Conservation (phyloP, 1,140 invertebrate genomes). For the Platyscapa corneri region DNA sequence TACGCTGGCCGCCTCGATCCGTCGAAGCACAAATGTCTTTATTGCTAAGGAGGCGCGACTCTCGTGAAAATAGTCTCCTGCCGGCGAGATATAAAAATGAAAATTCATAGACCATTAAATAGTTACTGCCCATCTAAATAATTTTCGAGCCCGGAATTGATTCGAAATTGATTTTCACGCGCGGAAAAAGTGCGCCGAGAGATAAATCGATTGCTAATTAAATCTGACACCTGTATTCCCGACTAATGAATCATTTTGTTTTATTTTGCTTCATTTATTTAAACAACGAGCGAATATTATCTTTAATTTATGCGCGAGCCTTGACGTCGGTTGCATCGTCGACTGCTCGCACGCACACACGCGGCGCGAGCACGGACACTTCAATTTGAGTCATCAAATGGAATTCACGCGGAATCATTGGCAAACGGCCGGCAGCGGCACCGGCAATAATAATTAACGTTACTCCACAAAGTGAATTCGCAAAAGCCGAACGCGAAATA, state of each 20-base stretch:
- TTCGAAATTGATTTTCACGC: too few species aligned
- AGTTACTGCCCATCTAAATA: too few species aligned
- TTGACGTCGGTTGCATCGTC: neutral
- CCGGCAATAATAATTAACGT: conserved; percentile 35
- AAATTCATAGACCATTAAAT: too few species aligned
- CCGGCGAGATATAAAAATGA: too few species aligned
- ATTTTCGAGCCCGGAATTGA: too few species aligned
- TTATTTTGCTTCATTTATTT: neutral
- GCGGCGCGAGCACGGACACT: neutral
- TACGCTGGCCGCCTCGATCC: neutral
- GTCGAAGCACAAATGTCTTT: neutral
- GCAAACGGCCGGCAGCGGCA: too few species aligned
- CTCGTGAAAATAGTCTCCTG: neutral
- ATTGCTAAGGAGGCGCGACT: too few species aligned
- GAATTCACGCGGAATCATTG: conserved; percentile 37
- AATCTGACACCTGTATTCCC: neutral
- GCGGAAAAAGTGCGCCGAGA: neutral
- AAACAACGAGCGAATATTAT: neutral
- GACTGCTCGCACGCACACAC: neutral
- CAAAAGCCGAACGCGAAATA: conserved; percentile 29
- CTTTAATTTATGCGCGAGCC: neutral
- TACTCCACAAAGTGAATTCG: conserved; percentile 30
- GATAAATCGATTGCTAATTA: neutral
- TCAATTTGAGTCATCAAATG: conserved; percentile 41
- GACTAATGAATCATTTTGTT: neutral